Evolutionary conservation across 2,113 vertebrate genomes (phyloP).

Genomic region (Opisthocomus hoazin): DNA sequence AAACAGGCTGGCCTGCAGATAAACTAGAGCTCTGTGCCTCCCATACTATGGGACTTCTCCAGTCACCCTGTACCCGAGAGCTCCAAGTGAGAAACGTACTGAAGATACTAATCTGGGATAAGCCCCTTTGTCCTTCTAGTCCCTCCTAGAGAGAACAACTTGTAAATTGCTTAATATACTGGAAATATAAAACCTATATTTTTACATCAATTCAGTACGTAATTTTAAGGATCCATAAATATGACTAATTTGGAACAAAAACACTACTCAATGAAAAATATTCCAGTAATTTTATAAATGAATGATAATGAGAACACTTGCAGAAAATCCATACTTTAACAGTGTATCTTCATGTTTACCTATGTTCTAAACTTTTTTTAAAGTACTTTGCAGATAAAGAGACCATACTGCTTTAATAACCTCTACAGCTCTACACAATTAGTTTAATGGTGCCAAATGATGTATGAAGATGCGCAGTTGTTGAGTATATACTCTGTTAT

Average conservation of each 20-base stretch:
- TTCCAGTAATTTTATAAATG: neutral
- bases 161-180: neutral
- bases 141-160: neutral
- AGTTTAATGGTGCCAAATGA: neutral
- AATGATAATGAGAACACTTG: neutral
- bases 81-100: neutral
- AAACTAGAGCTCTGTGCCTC: too few species aligned
- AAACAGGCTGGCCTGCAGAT: neutral
- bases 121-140: neutral
- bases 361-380: neutral
- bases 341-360: neutral
- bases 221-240: neutral
- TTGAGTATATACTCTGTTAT: neutral
- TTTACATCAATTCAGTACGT: neutral
- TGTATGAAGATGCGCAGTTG: neutral
- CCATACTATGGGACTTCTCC: neutral
- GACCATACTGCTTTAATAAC: neutral
- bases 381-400: neutral
- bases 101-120: neutral
- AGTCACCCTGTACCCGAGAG: neutral
- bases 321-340: neutral
- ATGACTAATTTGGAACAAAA: neutral
- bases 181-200: neutral
- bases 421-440: neutral
- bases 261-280: neutral